These are phyloP conservation scores for Dermolepida albohirtum DNA, from an alignment of 2,888 invertebrate genomes.

Conservation along the genomic window DNA sequence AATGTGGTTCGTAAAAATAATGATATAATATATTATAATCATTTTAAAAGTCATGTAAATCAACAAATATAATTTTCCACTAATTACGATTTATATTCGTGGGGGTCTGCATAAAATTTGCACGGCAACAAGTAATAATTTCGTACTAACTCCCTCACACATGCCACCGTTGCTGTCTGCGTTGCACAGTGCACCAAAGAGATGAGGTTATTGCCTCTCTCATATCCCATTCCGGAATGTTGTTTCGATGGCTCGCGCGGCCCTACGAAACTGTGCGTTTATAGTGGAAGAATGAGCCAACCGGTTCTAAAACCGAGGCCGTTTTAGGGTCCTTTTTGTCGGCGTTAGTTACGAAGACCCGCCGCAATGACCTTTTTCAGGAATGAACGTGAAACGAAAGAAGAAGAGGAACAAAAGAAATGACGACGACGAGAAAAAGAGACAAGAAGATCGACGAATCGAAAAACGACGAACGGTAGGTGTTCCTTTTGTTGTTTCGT, in stretches of 20 bases:
- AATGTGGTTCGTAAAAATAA: too few relatives aligned
- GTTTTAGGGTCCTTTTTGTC: conserved; percentile 38
- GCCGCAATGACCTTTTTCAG: conserved; percentile 26
- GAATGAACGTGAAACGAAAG: conserved; percentile 16
- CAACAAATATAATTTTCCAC: too few relatives aligned
- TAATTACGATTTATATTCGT: too few relatives aligned
- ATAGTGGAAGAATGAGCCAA: conserved; percentile 19
- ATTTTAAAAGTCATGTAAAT: too few relatives aligned
- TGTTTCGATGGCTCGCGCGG: conserved; percentile 6
- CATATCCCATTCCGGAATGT: conserved; percentile 34
- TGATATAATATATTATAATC: too few relatives aligned
- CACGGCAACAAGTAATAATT: neutral
- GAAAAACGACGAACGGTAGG: conserved; percentile 14
- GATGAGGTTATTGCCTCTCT: conserved; percentile 32
- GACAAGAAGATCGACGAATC: neutral
- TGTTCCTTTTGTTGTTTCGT: conserved; percentile 28
- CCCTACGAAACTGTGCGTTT: conserved; percentile 26
- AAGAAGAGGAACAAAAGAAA: conserved; percentile 2
- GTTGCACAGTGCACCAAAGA: conserved; percentile 9
- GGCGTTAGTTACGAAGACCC: conserved; percentile 21
- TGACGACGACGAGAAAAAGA: neutral
- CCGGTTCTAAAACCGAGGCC: conserved; percentile 37
- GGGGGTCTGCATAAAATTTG: too few relatives aligned
- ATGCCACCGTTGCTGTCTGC: neutral
- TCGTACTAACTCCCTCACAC: neutral